Conservation (phyloP, 2,888 invertebrate species). For the Lysandra bellargus region DNA sequence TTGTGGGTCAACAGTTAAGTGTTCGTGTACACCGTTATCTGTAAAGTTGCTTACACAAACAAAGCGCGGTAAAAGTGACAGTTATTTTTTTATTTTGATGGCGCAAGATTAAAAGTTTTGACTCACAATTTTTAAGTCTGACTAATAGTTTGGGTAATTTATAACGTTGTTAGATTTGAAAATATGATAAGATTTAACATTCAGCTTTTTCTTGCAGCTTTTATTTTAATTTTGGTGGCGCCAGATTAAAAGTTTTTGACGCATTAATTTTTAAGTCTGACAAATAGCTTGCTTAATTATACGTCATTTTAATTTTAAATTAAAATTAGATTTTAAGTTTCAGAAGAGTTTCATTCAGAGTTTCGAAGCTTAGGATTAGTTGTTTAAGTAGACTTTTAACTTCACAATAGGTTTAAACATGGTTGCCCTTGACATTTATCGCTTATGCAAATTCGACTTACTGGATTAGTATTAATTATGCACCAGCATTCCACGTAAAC, state of each 20-base stretch:
- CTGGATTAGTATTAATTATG: constrained; percentile 25
- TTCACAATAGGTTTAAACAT: not conserved
- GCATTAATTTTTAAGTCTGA: not conserved
- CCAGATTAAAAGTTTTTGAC: not conserved
- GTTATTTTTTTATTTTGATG: not conserved
- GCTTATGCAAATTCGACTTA: constrained; percentile 5
- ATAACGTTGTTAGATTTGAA: not conserved
- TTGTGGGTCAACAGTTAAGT: constrained; percentile 38
- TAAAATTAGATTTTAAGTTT: not conserved
- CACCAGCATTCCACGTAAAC: constrained; percentile 22
- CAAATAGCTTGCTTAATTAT: not conserved
- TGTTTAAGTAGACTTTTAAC: not conserved
- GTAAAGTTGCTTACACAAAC: constrained; percentile 16
- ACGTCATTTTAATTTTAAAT: not conserved
- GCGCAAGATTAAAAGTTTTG: too few relatives aligned
- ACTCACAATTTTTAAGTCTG: too few relatives aligned
- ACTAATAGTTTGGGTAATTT: not conserved
- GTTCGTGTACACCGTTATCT: constrained; percentile 21
- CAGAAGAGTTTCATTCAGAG: not conserved
- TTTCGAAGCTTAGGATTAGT: not conserved
- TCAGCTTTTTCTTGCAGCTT: not conserved
- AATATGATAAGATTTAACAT: not conserved
- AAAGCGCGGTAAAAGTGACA: constrained; percentile 8
- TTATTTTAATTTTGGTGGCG: not conserved
- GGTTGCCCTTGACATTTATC: not conserved